Evolutionary conservation across 2,888 invertebrate genomes (phyloP).

Genomic region (Frankliniella intonsa): DNA sequence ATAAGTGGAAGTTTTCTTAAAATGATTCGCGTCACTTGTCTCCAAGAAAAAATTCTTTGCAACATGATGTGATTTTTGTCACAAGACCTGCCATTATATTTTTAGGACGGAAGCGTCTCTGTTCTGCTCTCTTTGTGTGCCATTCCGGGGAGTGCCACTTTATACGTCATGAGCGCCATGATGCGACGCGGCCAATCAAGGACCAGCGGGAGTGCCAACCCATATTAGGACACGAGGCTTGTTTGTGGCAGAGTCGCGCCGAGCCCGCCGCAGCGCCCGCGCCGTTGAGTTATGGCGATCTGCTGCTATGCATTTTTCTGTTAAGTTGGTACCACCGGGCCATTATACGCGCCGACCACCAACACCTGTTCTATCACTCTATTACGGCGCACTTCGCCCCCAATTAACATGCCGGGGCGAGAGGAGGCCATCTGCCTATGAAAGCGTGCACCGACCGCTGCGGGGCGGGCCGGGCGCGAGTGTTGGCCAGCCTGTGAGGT

Average conservation of each 20-base stretch:
- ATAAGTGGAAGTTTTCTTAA: too few relatives aligned
- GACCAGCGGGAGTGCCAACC: too few relatives aligned
- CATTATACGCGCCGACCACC: background rate
- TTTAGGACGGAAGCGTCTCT: too few relatives aligned
- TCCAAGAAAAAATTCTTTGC: too few relatives aligned
- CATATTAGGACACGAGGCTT: too few relatives aligned
- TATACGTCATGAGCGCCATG: too few relatives aligned
- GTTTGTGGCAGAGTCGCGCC: background rate
- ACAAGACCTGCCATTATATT: too few relatives aligned
- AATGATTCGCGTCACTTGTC: too few relatives aligned
- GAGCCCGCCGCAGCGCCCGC: background rate
- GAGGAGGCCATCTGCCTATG: constrained; percentile 1
- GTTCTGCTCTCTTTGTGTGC: too few relatives aligned
- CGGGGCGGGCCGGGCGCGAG: background rate
- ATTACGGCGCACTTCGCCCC: constrained; percentile 14
- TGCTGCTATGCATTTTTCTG: constrained; percentile 16
- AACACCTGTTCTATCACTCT: constrained; percentile 24
- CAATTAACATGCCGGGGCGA: constrained; percentile 7
- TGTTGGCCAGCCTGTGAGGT: background rate
- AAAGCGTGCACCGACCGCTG: background rate
- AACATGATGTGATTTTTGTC: too few relatives aligned
- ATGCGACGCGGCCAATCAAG: too few relatives aligned
- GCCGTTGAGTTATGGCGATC: background rate
- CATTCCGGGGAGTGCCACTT: too few relatives aligned
- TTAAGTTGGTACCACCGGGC: constrained; percentile 12